Conservation (phyloP, 2,113 vertebrate species). For the Rhabdomys dilectus region DNA sequence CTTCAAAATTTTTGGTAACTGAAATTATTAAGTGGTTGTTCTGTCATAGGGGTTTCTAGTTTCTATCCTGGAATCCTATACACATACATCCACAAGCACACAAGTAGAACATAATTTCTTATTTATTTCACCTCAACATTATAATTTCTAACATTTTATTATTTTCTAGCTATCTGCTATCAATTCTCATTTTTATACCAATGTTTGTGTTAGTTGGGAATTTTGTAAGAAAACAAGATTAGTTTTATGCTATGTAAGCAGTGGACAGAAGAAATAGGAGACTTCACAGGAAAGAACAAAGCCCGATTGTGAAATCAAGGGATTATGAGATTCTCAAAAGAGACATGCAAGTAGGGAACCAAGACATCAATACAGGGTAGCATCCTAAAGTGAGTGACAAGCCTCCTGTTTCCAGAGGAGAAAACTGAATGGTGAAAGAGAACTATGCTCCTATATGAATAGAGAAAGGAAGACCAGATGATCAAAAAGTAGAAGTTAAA, state of each 20-base stretch:
- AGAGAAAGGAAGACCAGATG: background rate
- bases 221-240: background rate
- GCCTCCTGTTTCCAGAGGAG: background rate
- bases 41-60: background rate
- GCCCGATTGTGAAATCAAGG: background rate
- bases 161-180: background rate
- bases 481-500: background rate
- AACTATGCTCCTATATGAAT: background rate
- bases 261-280: background rate
- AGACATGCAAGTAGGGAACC: too few relatives aligned
- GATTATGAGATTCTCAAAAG: background rate
- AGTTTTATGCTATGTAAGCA: background rate
- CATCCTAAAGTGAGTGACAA: background rate
- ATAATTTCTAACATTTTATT: background rate
- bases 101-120: background rate
- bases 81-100: background rate
- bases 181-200: background rate
- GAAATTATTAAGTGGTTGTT: background rate
- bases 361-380: background rate
- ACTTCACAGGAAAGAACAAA: background rate
- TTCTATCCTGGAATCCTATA: background rate
- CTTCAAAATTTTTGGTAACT: background rate
- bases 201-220: background rate
- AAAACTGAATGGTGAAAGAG: background rate
- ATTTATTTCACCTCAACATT: background rate